Base-by-base conservation (phyloP, 2,888 invertebrate species). In the Allolobophora icterica region DNA sequence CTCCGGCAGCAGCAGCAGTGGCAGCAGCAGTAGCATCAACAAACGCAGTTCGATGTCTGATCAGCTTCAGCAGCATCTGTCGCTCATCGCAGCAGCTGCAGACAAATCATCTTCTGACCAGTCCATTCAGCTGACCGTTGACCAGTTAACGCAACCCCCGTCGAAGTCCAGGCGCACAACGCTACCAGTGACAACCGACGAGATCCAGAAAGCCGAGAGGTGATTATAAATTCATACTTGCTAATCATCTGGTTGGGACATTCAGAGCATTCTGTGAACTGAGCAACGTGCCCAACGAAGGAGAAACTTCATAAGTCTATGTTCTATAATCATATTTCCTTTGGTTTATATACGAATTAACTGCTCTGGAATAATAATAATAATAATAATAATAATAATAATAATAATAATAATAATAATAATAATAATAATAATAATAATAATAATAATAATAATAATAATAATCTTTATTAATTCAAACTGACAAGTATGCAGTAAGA, bases 31-130 rank as follows among this genome's bases (percentile, higher is more conserved):
- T 17, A n/a, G n/a, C 52, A 52, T 21, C 52, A 52, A 24, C 52
- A 52, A 52, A 30, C 71, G 71, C 71, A 71, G 71, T 71, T 71
- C 71, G n/a, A 71, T 71, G 71, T 71, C 71, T n/a, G 71, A 71
- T 5, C 71, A 71, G 71, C 71, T 71, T 0, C 71, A 71, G 6
- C 71, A 71, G 71, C 71, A 71, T 71, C 71, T 71, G n/a, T 71
- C 71, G 30, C 30, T 30, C 30, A 71, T 71, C 71, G 71, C 71
- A 71, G 71, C 71, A 2, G 71, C 71, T 71, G 71, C 71, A 71
- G 71, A 71, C 4, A 71, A 71, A 71, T 71, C 71, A 71, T 30
- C 71, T 17, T 30, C 71, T 71, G n/a, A 71, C 71, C 71, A 17
- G 30, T 71, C n/a, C 71, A n/a, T n/a, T n/a, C 71, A 71, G 71